Conservation (phyloP, 2,797 vertebrate species). For the Coregonus ussuriensis region DNA sequence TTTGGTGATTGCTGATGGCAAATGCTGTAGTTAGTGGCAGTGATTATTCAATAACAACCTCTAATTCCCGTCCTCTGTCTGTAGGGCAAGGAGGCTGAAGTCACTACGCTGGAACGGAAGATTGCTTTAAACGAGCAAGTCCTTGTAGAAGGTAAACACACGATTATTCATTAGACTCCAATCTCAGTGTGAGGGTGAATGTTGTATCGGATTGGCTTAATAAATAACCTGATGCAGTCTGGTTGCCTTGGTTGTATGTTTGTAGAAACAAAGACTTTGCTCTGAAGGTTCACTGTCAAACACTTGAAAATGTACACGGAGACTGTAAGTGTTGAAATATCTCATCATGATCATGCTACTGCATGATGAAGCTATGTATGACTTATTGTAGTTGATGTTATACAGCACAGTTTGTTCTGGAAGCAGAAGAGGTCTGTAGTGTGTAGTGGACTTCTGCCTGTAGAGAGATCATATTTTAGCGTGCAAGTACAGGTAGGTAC, state of each 20-base stretch:
- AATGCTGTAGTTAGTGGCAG: slow-evolving; percentile 32
- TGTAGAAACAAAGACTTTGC: slow-evolving; percentile 24
- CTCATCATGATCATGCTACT: slow-evolving; percentile 16
- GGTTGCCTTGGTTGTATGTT: slow-evolving; percentile 58
- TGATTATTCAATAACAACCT: slow-evolving; percentile 68
- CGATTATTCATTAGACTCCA: slow-evolving; percentile 63
- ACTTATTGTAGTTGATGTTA: background rate
- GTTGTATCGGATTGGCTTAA: slow-evolving; percentile 62
- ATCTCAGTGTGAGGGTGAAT: slow-evolving; percentile 36
- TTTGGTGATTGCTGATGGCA: slow-evolving; percentile 51
- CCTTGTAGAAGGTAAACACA: slow-evolving; percentile 88
- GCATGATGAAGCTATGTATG: slow-evolving; percentile 13
- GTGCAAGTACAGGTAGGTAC: background rate
- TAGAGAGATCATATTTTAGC: background rate
- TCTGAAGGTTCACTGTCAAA: slow-evolving; percentile 14
- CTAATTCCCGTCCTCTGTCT: slow-evolving; percentile 73
- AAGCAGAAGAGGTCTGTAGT: background rate
- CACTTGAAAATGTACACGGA: slow-evolving; percentile 23
- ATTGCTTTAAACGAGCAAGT: slow-evolving; percentile 87
- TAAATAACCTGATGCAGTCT: slow-evolving; percentile 61
- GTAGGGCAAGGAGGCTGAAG: slow-evolving; percentile 87
- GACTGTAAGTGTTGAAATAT: background rate
- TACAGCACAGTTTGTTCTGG: background rate
- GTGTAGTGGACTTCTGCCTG: background rate
- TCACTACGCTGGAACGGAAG: slow-evolving; percentile 84